These are phyloP conservation scores for Larimichthys polyactis DNA, from an alignment of 2,113 vertebrate genomes.

Conservation along the genomic window DNA sequence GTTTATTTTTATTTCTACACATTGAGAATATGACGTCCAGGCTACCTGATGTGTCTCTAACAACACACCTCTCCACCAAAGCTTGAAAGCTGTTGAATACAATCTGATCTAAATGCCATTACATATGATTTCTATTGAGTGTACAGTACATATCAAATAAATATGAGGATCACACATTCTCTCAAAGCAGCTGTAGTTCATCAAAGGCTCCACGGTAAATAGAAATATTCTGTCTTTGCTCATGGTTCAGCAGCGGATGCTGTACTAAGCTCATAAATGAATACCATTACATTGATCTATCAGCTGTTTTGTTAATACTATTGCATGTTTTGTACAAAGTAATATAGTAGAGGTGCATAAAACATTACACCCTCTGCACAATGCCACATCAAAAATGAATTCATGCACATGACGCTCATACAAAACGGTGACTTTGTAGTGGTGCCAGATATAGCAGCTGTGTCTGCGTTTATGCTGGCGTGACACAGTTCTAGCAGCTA, in stretches of 20 bases:
- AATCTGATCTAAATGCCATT: not conserved
- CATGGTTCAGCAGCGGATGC: not conserved
- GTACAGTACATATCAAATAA: slow-evolving; percentile 5
- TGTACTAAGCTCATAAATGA: not conserved
- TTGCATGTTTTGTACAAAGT: not conserved
- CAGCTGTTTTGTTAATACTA: not conserved
- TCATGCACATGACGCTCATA: not conserved
- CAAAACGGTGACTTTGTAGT: not conserved
- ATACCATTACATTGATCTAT: not conserved
- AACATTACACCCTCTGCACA: slow-evolving; percentile 1
- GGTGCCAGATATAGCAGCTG: not conserved
- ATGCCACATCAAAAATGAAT: not conserved
- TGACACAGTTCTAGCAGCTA: not conserved
- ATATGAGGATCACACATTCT: not conserved
- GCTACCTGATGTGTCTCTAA: not conserved
- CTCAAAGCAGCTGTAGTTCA: not conserved
- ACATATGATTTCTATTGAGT: not conserved
- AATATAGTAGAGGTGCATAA: not conserved
- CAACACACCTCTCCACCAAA: not conserved
- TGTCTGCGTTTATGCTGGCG: not conserved
- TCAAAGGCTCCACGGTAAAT: not conserved
- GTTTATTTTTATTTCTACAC: not conserved
- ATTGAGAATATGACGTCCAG: not conserved
- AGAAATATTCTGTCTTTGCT: not conserved
- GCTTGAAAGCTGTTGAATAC: not conserved